Percentiles rank a stretch among this genome's conserved stretches.
These are phyloP conservation scores for Formica aserva DNA, from an alignment of 2,888 invertebrate genomes.

Conservation along the genomic window DNA sequence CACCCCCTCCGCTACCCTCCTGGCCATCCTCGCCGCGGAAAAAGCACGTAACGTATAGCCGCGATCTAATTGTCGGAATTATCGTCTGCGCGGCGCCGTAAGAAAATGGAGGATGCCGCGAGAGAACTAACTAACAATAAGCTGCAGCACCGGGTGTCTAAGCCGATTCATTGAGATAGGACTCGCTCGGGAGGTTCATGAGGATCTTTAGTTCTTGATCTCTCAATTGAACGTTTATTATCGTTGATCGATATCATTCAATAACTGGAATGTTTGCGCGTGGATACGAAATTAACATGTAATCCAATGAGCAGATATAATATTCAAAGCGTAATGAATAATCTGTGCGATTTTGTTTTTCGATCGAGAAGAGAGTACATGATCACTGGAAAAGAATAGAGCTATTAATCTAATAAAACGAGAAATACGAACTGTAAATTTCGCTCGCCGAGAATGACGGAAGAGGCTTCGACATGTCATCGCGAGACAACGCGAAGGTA, in stretches of 20 bases:
- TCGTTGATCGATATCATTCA: neutral
- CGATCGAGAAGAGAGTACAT: neutral
- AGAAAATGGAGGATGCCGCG: conserved; percentile 66
- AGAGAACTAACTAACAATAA: neutral
- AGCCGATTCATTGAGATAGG: conserved; percentile 29
- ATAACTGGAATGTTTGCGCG: neutral
- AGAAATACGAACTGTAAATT: neutral
- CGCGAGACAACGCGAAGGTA: neutral
- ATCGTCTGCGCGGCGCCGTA: conserved; percentile 73
- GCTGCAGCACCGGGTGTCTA: conserved; percentile 20
- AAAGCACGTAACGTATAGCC: conserved; percentile 76
- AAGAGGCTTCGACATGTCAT: conserved; percentile 6
- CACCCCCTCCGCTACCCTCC: conserved; percentile 60
- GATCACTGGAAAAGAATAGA: neutral
- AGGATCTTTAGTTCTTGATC: neutral
- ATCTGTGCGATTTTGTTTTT: neutral
- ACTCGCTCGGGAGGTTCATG: conserved; percentile 1
- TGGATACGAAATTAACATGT: neutral
- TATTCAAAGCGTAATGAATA: neutral
- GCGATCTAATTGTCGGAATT: conserved; percentile 82
- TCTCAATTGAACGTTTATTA: neutral
- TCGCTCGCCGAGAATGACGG: neutral
- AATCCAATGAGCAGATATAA: neutral
- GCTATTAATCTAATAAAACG: neutral
- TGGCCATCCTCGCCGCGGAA: conserved; percentile 71